phyloP scores from a whole-genome alignment of 1,140 invertebrate species.

The Formica exsecta region DNA sequence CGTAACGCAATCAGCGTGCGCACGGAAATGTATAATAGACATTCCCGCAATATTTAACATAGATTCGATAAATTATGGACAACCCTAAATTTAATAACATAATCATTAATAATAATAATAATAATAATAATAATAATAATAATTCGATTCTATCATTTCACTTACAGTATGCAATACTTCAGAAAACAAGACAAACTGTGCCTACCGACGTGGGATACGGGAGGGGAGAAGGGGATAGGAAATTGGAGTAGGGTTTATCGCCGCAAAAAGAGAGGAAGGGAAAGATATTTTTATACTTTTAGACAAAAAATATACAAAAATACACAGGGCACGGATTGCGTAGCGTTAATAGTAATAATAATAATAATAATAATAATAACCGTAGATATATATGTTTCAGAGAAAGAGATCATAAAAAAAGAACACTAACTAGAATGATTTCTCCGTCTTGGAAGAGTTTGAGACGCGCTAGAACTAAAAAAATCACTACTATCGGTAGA shows the following conservation, averaged over 20 bases:
- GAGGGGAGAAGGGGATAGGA: not conserved
- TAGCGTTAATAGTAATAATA: slow-evolving; percentile 83
- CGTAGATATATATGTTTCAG: slow-evolving; percentile 80
- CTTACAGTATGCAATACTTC: slow-evolving; percentile 74
- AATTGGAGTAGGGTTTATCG: slow-evolving; percentile 40
- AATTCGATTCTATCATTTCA: slow-evolving; percentile 77
- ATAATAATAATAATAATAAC: slow-evolving; percentile 80
- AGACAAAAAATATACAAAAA: slow-evolving; percentile 85
- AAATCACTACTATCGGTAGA: slow-evolving; percentile 81
- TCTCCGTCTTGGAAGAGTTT: slow-evolving; percentile 85
- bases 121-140: slow-evolving; percentile 73
- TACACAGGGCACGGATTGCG: slow-evolving; percentile 85
- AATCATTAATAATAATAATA: slow-evolving; percentile 70
- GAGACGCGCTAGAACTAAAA: slow-evolving; percentile 82
- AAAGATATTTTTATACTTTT: slow-evolving; percentile 65
- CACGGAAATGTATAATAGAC: slow-evolving; percentile 53
- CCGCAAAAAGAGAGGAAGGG: slow-evolving; percentile 34
- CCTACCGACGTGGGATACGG: slow-evolving; percentile 39
- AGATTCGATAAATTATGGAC: slow-evolving; percentile 84
- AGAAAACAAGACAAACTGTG: slow-evolving; percentile 80
- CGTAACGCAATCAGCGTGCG: slow-evolving; percentile 25
- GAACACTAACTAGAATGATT: slow-evolving; percentile 87
- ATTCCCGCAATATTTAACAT: slow-evolving; percentile 73
- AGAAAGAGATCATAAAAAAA: slow-evolving; percentile 87
- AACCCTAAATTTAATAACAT: slow-evolving; percentile 82